Conservation (phyloP, 1,140 invertebrate genomes). For the Drosophila grimshawi region DNA sequence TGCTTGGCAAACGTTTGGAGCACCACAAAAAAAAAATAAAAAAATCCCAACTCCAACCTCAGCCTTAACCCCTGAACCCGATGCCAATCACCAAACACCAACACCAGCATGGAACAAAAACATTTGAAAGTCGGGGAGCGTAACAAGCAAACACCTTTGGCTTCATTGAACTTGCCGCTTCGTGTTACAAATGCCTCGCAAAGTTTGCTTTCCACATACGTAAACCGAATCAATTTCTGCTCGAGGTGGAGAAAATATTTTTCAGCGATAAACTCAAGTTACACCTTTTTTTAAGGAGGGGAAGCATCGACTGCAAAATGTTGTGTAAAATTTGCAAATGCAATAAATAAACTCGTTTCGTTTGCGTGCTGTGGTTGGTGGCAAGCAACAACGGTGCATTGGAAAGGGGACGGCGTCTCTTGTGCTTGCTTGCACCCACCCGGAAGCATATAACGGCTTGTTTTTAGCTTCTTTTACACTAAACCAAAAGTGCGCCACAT, state of each 20-base stretch:
- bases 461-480: slow-evolving; percentile 41
- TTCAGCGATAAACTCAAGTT: slow-evolving; percentile 74
- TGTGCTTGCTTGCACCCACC: slow-evolving; percentile 47
- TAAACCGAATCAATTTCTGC: slow-evolving; percentile 78
- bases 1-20: slow-evolving; percentile 31
- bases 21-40: not conserved
- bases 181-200: slow-evolving; percentile 61
- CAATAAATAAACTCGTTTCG: slow-evolving; percentile 80
- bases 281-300: slow-evolving; percentile 51
- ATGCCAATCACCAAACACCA: slow-evolving; percentile 42
- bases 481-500: slow-evolving; percentile 74
- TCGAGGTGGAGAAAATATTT: slow-evolving; percentile 31
- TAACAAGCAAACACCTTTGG: slow-evolving; percentile 62
- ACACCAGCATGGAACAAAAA: slow-evolving; percentile 15
- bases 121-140: slow-evolving; percentile 11
- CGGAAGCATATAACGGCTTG: slow-evolving; percentile 60
- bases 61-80: not conserved
- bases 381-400: slow-evolving; percentile 1
- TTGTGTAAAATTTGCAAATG: slow-evolving; percentile 82
- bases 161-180: slow-evolving; percentile 77
- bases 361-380: slow-evolving; percentile 38
- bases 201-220: slow-evolving; percentile 57
- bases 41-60: not conserved
- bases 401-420: slow-evolving; percentile 4
- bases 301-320: slow-evolving; percentile 69